These are phyloP conservation scores for Morpho deidamia DNA, from an alignment of 2,888 invertebrate species.

Conservation along the genomic window DNA sequence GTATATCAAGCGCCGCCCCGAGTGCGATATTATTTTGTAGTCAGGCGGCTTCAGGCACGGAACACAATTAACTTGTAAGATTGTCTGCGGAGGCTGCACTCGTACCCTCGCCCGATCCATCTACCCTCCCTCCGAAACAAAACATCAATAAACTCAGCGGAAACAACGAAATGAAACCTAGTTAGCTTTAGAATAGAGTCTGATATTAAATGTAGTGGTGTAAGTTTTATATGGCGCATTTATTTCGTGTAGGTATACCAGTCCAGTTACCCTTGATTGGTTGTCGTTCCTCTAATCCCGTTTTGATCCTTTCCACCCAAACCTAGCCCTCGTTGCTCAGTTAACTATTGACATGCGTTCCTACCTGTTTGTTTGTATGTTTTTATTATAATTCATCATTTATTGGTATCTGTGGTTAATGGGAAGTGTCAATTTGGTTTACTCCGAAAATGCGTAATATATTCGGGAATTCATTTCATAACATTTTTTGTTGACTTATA, in stretches of 20 bases:
- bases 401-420: too few species aligned
- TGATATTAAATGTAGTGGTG: constrained; percentile 31
- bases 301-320: constrained; percentile 82
- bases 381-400: constrained; percentile 11
- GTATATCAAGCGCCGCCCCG: constrained; percentile 33
- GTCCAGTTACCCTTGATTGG: constrained; percentile 83
- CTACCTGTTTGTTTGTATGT: constrained; percentile 52
- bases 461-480: too few species aligned
- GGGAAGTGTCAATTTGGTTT: too few species aligned
- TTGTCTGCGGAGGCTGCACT: constrained; percentile 77
- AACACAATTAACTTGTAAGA: constrained; percentile 79
- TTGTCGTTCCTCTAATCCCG: constrained; percentile 84
- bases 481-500: too few species aligned
- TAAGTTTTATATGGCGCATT: constrained; percentile 76
- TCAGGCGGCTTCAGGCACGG: constrained; percentile 70
- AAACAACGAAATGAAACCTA: constrained; percentile 35
- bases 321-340: constrained; percentile 75
- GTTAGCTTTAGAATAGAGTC: constrained; percentile 30
- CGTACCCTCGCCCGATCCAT: constrained; percentile 67
- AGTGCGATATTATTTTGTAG: constrained; percentile 72
- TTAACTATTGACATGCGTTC: constrained; percentile 74
- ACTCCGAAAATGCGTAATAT: too few species aligned
- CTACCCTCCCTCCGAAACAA: constrained; percentile 75
- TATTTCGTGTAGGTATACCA: constrained; percentile 77
- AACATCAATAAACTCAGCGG: constrained; percentile 71